Percentiles rank a stretch among this genome's conserved stretches.
phyloP scores from a whole-genome alignment of 2,113 vertebrate species.

The Lasiurus borealis region DNA sequence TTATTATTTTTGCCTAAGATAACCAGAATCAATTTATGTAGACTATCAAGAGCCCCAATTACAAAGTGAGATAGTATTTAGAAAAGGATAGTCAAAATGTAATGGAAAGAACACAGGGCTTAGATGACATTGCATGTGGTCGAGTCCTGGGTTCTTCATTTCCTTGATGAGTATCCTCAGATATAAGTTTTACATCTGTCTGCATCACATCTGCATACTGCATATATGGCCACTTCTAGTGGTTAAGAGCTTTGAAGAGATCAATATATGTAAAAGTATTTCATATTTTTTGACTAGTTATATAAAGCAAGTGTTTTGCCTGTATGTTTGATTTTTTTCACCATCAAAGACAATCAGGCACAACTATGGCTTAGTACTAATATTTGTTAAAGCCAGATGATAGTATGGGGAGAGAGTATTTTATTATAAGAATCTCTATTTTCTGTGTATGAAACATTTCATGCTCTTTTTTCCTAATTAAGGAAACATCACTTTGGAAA shows the following conservation, averaged over 20 bases:
- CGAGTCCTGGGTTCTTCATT: neutral
- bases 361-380: neutral
- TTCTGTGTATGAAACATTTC: neutral
- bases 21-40: neutral
- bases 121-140: neutral
- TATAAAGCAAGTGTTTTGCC: neutral
- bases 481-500: slow-evolving; percentile 53
- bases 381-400: neutral
- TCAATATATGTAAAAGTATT: neutral
- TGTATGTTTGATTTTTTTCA: neutral
- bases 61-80: neutral
- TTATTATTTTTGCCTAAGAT: slow-evolving; percentile 5
- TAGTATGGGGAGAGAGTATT: neutral
- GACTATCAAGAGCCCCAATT: neutral
- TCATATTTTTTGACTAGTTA: neutral
- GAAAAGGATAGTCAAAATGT: neutral
- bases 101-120: neutral
- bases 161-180: neutral
- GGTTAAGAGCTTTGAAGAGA: neutral
- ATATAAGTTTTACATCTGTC: neutral
- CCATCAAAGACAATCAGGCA: neutral
- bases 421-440: neutral
- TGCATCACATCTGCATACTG: neutral
- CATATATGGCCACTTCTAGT: neutral
- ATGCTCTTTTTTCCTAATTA: neutral